phyloP scores from a whole-genome alignment of 2,888 invertebrate species.

The Sisyra terminalis region DNA sequence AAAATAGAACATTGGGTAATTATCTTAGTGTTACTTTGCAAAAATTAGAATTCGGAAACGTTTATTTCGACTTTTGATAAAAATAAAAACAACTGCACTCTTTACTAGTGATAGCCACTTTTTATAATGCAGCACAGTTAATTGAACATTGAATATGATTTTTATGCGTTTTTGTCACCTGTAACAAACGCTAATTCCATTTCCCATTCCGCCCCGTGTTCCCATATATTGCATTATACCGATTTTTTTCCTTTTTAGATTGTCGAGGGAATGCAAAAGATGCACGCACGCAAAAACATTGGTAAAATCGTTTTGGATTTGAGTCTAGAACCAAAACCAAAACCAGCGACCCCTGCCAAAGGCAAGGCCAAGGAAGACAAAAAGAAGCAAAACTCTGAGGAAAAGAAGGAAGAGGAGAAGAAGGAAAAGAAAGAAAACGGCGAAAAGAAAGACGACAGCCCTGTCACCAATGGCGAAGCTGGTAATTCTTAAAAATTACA shows the following conservation, averaged over 20 bases:
- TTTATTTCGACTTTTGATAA: too few relatives aligned
- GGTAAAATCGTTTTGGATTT: conserved; percentile 78
- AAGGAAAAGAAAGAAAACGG: conserved; percentile 32
- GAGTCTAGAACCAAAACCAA: conserved; percentile 59
- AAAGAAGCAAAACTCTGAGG: conserved; percentile 51
- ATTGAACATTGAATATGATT: too few relatives aligned
- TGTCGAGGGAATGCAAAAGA: conserved; percentile 80
- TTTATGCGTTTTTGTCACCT: too few relatives aligned
- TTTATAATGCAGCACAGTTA: too few relatives aligned
- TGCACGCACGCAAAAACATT: conserved; percentile 83
- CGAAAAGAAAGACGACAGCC: conserved; percentile 36
- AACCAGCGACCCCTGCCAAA: conserved; percentile 63
- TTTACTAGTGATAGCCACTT: too few relatives aligned
- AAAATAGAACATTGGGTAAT: too few relatives aligned
- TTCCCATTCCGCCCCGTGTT: too few relatives aligned
- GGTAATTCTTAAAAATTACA: conserved; percentile 19
- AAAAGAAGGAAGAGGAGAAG: conserved; percentile 37
- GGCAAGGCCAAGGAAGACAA: conserved; percentile 56
- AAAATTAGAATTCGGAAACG: too few relatives aligned
- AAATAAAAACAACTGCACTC: too few relatives aligned
- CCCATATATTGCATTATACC: too few relatives aligned
- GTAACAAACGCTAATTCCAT: too few relatives aligned
- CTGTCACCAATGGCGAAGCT: conserved; percentile 29
- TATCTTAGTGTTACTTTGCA: too few relatives aligned
- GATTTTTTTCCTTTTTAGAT: conserved; percentile 33